A percentile compares a stretch with the other conserved stretches of the same genome.
These are phyloP conservation scores for Holacanthella duospinosa DNA, from an alignment of 2,888 invertebrate species.

Conservation along the genomic window DNA sequence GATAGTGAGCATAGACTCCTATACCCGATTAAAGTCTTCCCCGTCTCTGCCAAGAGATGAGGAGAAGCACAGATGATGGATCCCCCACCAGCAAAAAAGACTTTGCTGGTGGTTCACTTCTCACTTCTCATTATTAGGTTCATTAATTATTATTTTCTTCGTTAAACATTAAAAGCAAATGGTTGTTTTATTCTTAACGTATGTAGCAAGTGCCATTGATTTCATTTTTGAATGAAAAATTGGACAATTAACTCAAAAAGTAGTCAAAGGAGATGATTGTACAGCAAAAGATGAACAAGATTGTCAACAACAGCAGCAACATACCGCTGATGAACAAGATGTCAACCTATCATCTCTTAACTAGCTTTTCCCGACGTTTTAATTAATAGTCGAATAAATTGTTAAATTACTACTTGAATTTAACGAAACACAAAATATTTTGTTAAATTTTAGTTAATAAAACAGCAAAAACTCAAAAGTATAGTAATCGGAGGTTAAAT, in stretches of 20 bases:
- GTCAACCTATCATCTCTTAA: too few species aligned
- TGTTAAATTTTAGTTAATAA: too few species aligned
- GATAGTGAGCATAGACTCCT: too few species aligned
- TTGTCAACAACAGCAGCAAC: neutral
- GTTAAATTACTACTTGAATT: neutral
- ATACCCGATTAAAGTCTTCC: too few species aligned
- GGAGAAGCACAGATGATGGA: too few species aligned
- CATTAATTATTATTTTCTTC: constrained; percentile 73
- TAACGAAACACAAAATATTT: too few species aligned
- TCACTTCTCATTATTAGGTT: constrained; percentile 75
- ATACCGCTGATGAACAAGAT: too few species aligned
- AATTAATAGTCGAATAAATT: neutral
- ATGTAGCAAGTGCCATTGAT: constrained; percentile 21
- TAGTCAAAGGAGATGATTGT: neutral
- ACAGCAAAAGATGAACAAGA: neutral
- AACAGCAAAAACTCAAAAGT: too few species aligned
- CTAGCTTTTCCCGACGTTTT: too few species aligned
- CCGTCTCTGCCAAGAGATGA: too few species aligned
- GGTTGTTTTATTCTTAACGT: constrained; percentile 47
- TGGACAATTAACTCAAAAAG: constrained; percentile 5
- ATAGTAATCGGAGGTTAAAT: too few species aligned
- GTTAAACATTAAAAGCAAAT: constrained; percentile 67
- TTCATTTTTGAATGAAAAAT: constrained; percentile 32
- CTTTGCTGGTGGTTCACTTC: neutral
- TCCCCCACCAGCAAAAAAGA: too few species aligned